phyloP scores from a whole-genome alignment of 1,140 invertebrate species.

The Gryllus bimaculatus region DNA sequence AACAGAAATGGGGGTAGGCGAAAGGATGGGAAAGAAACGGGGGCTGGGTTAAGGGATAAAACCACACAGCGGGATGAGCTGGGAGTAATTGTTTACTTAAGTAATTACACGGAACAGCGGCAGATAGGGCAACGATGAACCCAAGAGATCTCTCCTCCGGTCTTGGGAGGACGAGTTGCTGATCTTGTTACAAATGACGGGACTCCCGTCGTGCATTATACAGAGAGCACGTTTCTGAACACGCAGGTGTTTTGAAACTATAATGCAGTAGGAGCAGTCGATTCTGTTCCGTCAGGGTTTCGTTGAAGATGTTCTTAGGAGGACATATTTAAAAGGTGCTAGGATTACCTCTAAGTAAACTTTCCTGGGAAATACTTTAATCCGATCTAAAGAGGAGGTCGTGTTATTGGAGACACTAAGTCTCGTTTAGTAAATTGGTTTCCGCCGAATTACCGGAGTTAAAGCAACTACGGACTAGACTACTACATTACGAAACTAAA shows the following conservation, averaged over 20 bases:
- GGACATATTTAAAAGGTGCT: too few relatives aligned
- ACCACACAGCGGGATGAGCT: neutral
- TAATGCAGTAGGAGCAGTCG: neutral
- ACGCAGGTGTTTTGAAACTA: neutral
- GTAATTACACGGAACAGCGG: neutral
- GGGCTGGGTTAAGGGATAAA: neutral
- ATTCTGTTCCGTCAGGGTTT: too few relatives aligned
- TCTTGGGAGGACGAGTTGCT: neutral
- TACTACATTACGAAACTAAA: too few relatives aligned
- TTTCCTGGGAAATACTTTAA: too few relatives aligned
- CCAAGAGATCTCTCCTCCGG: neutral
- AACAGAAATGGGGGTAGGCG: neutral
- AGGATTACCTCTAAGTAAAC: too few relatives aligned
- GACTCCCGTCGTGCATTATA: neutral
- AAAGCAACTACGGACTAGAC: too few relatives aligned
- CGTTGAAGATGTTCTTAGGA: too few relatives aligned
- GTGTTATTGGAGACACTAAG: too few relatives aligned
- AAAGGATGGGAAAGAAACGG: neutral
- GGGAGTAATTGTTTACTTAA: neutral
- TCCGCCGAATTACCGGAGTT: too few relatives aligned
- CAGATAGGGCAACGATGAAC: neutral
- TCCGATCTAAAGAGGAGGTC: too few relatives aligned
- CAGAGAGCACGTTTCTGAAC: neutral
- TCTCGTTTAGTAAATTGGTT: too few relatives aligned
- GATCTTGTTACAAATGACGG: neutral